These are phyloP conservation scores for Eumacrocentrus americanus DNA, from an alignment of 2,888 invertebrate species.

Conservation along the genomic window DNA sequence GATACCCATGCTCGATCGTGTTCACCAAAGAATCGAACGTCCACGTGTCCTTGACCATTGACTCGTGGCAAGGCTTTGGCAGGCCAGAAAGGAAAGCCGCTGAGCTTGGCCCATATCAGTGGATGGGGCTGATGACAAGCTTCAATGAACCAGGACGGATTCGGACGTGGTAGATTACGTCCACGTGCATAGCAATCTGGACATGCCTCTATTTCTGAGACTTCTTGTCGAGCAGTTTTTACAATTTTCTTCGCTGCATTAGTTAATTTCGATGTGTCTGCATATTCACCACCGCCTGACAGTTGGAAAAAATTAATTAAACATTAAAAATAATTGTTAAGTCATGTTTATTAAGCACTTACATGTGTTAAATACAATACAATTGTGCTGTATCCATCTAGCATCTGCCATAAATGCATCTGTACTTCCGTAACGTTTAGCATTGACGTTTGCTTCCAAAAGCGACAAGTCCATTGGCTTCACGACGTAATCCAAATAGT, in stretches of 20 bases:
- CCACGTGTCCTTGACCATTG: constrained; percentile 72
- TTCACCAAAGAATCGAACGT: constrained; percentile 93
- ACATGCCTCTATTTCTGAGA: constrained; percentile 91
- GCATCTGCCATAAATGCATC: constrained; percentile 89
- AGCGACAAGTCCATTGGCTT: constrained; percentile 85
- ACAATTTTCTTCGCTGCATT: constrained; percentile 78
- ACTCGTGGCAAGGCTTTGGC: constrained; percentile 86
- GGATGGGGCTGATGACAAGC: constrained; percentile 90
- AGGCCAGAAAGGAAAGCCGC: constrained; percentile 98
- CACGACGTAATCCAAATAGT: constrained; percentile 81
- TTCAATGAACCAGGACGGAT: constrained; percentile 88
- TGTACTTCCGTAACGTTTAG: constrained; percentile 81
- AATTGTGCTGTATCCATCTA: constrained; percentile 94
- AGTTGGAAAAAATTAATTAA: constrained; percentile 38
- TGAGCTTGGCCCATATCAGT: constrained; percentile 94
- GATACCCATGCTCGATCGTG: constrained; percentile 94
- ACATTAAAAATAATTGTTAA: not conserved
- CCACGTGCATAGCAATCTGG: constrained; percentile 92
- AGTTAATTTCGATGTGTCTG: constrained; percentile 72
- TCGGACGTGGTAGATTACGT: constrained; percentile 62
- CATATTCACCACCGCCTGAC: constrained; percentile 66
- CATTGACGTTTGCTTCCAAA: constrained; percentile 77
- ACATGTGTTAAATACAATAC: constrained; percentile 89
- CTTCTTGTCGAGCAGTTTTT: constrained; percentile 86
- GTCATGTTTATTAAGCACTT: constrained; percentile 58